Conservation (phyloP, 2,113 vertebrate genomes). For the Laticauda colubrina region DNA sequence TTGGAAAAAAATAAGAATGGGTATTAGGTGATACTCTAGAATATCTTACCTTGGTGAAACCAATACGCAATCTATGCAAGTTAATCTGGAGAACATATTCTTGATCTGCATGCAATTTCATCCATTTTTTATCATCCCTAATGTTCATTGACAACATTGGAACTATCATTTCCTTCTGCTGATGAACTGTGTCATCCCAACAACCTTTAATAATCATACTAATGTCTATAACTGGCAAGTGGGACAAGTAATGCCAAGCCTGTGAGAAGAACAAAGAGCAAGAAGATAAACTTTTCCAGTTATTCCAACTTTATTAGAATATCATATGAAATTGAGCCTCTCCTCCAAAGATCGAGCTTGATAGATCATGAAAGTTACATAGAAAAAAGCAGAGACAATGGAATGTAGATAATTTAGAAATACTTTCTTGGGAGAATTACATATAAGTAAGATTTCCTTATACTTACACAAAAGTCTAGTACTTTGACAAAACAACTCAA, state of each 20-base stretch:
- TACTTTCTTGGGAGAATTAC: neutral
- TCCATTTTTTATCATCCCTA: constrained; percentile 82
- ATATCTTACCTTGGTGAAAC: constrained; percentile 80
- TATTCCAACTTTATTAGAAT: neutral
- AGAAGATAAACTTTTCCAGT: constrained; percentile 15
- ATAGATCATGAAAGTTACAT: neutral
- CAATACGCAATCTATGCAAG: constrained; percentile 77
- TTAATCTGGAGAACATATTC: constrained; percentile 94
- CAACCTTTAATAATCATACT: constrained; percentile 86
- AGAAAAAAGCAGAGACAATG: neutral
- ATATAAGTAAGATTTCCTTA: neutral
- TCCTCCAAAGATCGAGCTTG: neutral
- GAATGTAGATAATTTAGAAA: neutral
- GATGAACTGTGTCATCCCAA: constrained; percentile 76
- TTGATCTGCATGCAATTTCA: constrained; percentile 89
- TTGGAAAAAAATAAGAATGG: neutral
- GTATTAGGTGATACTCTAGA: neutral
- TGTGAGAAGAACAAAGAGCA: constrained; percentile 56
- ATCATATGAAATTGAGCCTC: neutral
- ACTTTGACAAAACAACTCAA: constrained; percentile 14
- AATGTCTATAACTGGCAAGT: constrained; percentile 85
- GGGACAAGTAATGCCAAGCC: constrained; percentile 90
- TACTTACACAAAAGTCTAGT: neutral
- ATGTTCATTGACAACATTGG: constrained; percentile 63
- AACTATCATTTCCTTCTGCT: constrained; percentile 74